Percentiles rank a stretch among this genome's conserved stretches.
These are phyloP conservation scores for Mustelus asterias DNA, from an alignment of 2,113 vertebrate species.

Conservation along the genomic window DNA sequence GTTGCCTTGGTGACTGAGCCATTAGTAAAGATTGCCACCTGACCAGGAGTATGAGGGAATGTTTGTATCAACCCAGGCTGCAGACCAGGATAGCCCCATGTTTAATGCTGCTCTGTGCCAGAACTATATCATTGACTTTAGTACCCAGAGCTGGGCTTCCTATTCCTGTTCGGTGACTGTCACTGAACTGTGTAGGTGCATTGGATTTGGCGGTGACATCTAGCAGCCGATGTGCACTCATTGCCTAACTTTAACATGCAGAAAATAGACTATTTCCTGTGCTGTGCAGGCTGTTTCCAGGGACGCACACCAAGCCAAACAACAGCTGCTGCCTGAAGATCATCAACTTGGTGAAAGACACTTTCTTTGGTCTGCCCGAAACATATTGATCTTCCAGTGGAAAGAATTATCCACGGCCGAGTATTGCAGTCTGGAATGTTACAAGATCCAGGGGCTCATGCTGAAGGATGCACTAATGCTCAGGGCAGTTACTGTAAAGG, in stretches of 20 bases:
- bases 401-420: too few relatives aligned
- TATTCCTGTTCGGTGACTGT: background rate
- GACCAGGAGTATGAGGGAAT: background rate
- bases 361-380: too few relatives aligned
- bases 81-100: background rate
- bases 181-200: background rate
- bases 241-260: background rate
- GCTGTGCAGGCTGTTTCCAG: too few relatives aligned
- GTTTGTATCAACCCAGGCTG: background rate
- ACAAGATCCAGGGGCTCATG: too few relatives aligned
- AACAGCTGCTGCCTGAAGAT: too few relatives aligned
- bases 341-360: too few relatives aligned
- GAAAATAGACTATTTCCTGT: background rate
- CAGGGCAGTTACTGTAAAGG: too few relatives aligned
- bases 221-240: too few relatives aligned
- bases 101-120: background rate
- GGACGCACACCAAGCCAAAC: too few relatives aligned
- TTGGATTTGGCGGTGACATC: background rate
- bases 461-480: too few relatives aligned
- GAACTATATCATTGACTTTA: background rate
- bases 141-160: background rate
- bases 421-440: too few relatives aligned
- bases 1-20: slow-evolving; percentile 13
- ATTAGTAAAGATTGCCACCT: background rate
- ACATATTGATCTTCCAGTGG: too few relatives aligned